Evolutionary conservation across 2,113 vertebrate species (phyloP), one percentile per base, ranked within the genome.

Genomic region (Formicarius rufipectus): DNA sequence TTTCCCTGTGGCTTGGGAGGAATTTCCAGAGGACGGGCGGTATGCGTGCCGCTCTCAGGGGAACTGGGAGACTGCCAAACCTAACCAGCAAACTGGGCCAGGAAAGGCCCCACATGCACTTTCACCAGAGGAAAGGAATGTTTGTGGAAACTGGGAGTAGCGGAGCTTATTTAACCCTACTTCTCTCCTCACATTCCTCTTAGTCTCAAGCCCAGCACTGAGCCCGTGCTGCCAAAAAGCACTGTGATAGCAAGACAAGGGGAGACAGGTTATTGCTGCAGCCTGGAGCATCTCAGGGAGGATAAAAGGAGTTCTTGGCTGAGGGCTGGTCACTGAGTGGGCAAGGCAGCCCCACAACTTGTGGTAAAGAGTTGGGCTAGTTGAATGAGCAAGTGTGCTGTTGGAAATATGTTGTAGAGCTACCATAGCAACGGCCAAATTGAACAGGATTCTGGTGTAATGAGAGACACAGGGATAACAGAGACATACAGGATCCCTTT

Each of bases 91-190:
- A 53, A 75, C 25, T 64, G 80, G 77, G 83, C 93, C 90, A 96
- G 90, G 83, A 95, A 92, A 89, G 66, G 89, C 91, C 50, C 45
- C 74, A 47, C 71, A 69, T n/a, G 50, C 0, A 14, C 81, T 93
- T 94, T 89, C 78, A 96, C 63, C 88, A 96, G 82, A 79, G 79
- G 84, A 95, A 94, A 91, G 87, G 83, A 96, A 90, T 90, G 88
- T 60, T 88, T 92, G 73, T 92, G 95, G 90, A 92, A 92, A 93
- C 49, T 60, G 86, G 90, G 64, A 92, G 74, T 12, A 90, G 56
- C 40, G 28, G 52, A 78, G 58, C 12, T 84, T 80, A 40, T 86
- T 96, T 72, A 91, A 60, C 55, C 80, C n/a, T 16, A 5, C n/a
- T 62, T 28, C 28, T 78, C 60, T 87, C 20, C 68, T 81, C 39